Evolutionary conservation across 1,140 invertebrate species (phyloP).

Genomic region (Tetragnatha versicolor): DNA sequence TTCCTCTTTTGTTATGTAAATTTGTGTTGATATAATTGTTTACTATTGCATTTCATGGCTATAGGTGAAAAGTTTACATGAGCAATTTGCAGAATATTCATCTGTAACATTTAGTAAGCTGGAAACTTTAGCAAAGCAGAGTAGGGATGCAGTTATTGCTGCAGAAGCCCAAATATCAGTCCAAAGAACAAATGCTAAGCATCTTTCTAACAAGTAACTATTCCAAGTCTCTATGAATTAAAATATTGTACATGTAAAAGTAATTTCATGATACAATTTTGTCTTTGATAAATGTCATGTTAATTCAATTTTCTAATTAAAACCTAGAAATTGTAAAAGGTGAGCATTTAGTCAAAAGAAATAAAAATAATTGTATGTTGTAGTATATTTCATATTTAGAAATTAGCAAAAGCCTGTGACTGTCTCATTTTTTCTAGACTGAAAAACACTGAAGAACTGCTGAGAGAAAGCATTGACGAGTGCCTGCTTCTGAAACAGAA

Average conservation of each 20-base stretch:
- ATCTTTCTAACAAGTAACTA: conserved; percentile 33
- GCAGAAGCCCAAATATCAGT: conserved; percentile 34
- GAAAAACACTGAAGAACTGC: conserved; percentile 36
- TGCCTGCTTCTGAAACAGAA: conserved; percentile 24
- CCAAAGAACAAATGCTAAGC: conserved; percentile 12
- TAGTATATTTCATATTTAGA: too few species aligned
- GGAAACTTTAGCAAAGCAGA: conserved; percentile 37
- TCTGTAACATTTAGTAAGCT: conserved; percentile 28
- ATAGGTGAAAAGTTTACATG: conserved; percentile 14
- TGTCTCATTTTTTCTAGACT: conserved; percentile 33
- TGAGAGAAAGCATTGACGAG: conserved; percentile 35
- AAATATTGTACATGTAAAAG: too few species aligned
- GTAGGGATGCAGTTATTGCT: conserved; percentile 12
- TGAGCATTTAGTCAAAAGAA: background rate
- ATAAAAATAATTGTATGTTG: background rate
- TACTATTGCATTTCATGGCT: too few species aligned
- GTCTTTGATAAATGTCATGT: too few species aligned
- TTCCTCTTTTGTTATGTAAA: too few species aligned
- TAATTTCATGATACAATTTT: too few species aligned
- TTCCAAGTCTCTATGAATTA: too few species aligned
- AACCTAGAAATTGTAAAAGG: background rate
- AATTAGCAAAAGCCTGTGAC: too few species aligned
- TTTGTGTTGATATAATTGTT: too few species aligned
- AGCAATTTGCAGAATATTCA: conserved; percentile 40
- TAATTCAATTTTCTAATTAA: too few species aligned